Base-by-base conservation (phyloP, 2,797 vertebrate species). In the Leuciscus waleckii region DNA sequence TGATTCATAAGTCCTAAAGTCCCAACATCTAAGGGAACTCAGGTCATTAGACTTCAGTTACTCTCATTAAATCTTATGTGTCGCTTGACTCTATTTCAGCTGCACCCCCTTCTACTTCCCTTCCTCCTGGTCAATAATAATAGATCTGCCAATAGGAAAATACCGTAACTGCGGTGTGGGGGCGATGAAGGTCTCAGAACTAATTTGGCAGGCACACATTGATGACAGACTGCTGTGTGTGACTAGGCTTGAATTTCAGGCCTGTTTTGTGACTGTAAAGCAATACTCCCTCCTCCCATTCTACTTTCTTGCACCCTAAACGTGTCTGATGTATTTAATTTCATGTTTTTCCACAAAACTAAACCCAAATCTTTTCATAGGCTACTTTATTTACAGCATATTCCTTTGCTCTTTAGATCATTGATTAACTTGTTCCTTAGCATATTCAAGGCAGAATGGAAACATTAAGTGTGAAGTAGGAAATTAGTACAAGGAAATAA, bases 181-280 rank as follows among this genome's bases (percentile, higher is more conserved):
- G 77, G 21, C 51, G 74, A 77, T 78, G n/a, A 43, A 54, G 39
- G 35, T n/a, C 46, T 74, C 35, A 41, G 29, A 21, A 54, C 17
- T 41, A 32, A 41, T 58, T 77, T 85, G 76, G 54, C 78, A 73
- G 65, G 19, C 7, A 63, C 8, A 41, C 11, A 2, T 13, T 74
- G 68, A 69, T 88, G 82, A 88, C 77, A 88, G 81, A 71, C 74
- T 75, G 81, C 70, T 74, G 43, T 83, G 35, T 76, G 43, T 85
- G 69, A 69, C 35, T 49, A 37, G 79, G 85, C 65, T 90, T 79
- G 54, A 32, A 76, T 88, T 87, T 87, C 88, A 56, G 43, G 68
- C 61, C 83, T 79, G 63, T 85, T 89, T 85, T 49, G 63, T 41
- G 41, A 51, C 51, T 87, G 89, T 83, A 90, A 89, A 71, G 37